These are phyloP conservation scores for Pegoplata infirma DNA, from an alignment of 2,888 invertebrate species.

Conservation along the genomic window DNA sequence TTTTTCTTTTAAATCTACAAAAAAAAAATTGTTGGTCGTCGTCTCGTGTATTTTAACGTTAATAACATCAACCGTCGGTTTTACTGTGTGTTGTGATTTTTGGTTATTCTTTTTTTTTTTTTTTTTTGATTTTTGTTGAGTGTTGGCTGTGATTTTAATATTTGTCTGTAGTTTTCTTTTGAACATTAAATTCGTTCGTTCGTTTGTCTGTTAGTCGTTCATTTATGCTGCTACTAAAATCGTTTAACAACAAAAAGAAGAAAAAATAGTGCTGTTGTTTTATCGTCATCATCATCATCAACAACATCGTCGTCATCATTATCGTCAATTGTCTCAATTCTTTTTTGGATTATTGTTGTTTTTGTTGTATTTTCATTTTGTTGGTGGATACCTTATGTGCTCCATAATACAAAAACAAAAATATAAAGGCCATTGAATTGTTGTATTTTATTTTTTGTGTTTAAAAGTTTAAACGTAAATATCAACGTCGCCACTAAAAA, in stretches of 20 bases:
- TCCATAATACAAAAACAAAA: too few species aligned
- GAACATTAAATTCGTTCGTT: constrained; percentile 31
- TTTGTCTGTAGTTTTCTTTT: constrained; percentile 43
- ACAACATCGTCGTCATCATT: constrained; percentile 42
- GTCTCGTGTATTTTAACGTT: constrained; percentile 12
- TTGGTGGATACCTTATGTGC: constrained; percentile 47
- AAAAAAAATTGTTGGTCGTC: background rate
- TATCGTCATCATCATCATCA: constrained; percentile 42
- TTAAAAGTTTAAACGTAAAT: constrained; percentile 43
- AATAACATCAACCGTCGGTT: background rate
- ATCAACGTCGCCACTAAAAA: constrained; percentile 56
- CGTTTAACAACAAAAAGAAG: constrained; percentile 11
- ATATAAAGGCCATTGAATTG: constrained; percentile 58
- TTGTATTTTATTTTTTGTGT: constrained; percentile 24
- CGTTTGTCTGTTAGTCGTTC: constrained; percentile 35
- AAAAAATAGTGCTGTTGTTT: constrained; percentile 22
- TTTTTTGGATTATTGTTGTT: constrained; percentile 26
- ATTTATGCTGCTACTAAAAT: constrained; percentile 41
- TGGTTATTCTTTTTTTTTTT: constrained; percentile 20
- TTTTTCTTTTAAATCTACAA: background rate
- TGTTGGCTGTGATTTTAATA: constrained; percentile 54
- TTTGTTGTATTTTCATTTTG: background rate
- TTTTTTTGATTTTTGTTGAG: too few species aligned
- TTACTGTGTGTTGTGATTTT: constrained; percentile 24
- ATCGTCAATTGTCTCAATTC: constrained; percentile 51